Evolutionary conservation across 2,888 invertebrate genomes (phyloP).

Genomic region (Ischnura elegans): DNA sequence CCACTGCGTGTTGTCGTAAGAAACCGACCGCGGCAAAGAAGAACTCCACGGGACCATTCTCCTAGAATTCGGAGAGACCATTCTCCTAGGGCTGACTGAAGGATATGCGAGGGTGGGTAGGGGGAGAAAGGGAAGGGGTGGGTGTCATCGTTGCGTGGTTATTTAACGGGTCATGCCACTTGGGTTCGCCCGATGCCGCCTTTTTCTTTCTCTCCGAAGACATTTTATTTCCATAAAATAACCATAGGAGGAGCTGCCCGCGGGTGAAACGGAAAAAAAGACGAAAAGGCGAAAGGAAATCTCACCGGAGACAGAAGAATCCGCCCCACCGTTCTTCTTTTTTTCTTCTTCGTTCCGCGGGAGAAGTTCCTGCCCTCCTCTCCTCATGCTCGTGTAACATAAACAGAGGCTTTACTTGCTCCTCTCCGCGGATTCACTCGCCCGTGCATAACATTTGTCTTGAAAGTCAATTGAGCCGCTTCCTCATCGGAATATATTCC

Average conservation of each 20-base stretch:
- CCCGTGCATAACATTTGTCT: conserved; percentile 35
- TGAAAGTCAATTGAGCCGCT: not conserved
- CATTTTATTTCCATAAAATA: conserved; percentile 38
- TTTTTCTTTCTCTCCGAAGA: not conserved
- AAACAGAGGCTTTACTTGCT: conserved; percentile 9
- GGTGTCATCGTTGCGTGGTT: not conserved
- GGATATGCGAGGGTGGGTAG: too few species aligned
- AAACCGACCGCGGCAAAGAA: too few species aligned
- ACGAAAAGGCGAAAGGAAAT: not conserved
- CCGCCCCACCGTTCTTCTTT: not conserved
- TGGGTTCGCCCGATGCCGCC: not conserved
- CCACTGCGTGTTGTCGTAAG: too few species aligned
- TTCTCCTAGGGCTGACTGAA: too few species aligned
- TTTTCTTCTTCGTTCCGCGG: not conserved
- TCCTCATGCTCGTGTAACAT: not conserved
- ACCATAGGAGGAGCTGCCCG: not conserved
- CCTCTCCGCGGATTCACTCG: not conserved
- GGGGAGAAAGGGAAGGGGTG: too few species aligned
- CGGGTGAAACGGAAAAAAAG: not conserved
- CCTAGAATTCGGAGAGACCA: too few species aligned
- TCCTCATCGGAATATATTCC: conserved; percentile 35
- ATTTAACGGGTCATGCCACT: not conserved
- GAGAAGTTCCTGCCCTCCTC: conserved; percentile 12
- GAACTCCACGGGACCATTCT: too few species aligned
- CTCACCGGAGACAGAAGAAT: conserved; percentile 1